A percentile compares a stretch with the other conserved stretches of the same genome.
These are phyloP conservation scores for Hirundo rustica DNA, from an alignment of 2,797 vertebrate species.

Conservation along the genomic window DNA sequence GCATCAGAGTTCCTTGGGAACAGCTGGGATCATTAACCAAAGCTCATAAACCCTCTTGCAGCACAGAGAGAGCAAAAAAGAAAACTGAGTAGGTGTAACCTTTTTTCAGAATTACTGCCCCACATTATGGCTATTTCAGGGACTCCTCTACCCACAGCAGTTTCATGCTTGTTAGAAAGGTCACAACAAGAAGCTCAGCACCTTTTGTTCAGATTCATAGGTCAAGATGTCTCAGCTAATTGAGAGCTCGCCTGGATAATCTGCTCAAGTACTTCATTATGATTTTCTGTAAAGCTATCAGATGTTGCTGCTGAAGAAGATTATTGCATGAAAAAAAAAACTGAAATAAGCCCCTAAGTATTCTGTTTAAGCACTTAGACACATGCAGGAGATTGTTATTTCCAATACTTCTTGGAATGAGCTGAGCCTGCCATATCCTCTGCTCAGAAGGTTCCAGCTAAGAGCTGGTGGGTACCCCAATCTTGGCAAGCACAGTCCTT, in stretches of 20 bases:
- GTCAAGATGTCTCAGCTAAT: slow-evolving; percentile 66
- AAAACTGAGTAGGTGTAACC: slow-evolving; percentile 49
- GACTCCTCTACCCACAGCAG: slow-evolving; percentile 40
- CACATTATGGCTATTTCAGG: slow-evolving; percentile 26
- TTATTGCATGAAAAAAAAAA: slow-evolving; percentile 46
- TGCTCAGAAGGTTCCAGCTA: slow-evolving; percentile 27
- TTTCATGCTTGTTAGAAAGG: slow-evolving; percentile 68
- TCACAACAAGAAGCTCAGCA: slow-evolving; percentile 34
- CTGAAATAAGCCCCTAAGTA: slow-evolving; percentile 40
- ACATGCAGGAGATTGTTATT: slow-evolving; percentile 30
- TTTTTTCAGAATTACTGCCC: slow-evolving; percentile 61
- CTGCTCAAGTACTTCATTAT: slow-evolving; percentile 54
- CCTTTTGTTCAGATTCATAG: slow-evolving; percentile 69
- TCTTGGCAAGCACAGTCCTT: neutral
- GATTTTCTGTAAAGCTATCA: slow-evolving; percentile 67
- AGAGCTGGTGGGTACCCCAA: neutral
- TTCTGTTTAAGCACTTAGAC: slow-evolving; percentile 59
- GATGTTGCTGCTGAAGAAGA: slow-evolving; percentile 53
- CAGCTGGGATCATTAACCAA: slow-evolving; percentile 3
- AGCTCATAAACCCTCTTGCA: slow-evolving; percentile 2
- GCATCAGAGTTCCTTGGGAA: neutral
- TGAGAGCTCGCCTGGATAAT: slow-evolving; percentile 56
- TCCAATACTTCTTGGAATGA: slow-evolving; percentile 39
- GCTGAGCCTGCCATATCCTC: slow-evolving; percentile 2
- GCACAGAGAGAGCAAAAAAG: slow-evolving; percentile 29